These are phyloP conservation scores for Pseudolaguvia tuberculata DNA, from an alignment of 2,113 vertebrate genomes.

Conservation along the genomic window DNA sequence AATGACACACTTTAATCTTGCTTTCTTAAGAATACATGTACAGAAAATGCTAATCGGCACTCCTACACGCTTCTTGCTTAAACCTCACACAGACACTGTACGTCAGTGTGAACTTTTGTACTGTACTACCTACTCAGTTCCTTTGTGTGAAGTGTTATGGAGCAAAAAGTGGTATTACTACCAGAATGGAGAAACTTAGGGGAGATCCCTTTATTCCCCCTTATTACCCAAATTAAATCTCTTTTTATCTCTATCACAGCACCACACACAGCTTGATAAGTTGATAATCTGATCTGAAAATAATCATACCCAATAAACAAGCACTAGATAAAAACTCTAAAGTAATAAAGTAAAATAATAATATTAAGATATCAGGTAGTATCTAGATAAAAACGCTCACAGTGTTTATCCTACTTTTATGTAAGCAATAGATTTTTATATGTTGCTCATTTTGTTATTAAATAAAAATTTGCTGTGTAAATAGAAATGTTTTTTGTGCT, in stretches of 20 bases:
- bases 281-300: too few relatives aligned
- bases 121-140: slow-evolving; percentile 42
- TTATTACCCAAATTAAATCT: slow-evolving; percentile 50
- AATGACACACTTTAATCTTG: background rate
- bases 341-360: too few relatives aligned
- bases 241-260: slow-evolving; percentile 55
- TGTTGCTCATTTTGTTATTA: too few relatives aligned
- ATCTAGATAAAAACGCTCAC: too few relatives aligned
- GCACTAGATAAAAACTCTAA: too few relatives aligned
- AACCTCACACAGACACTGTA: slow-evolving; percentile 27
- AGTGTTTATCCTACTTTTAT: too few relatives aligned
- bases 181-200: slow-evolving; percentile 45
- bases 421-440: too few relatives aligned
- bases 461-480: too few relatives aligned
- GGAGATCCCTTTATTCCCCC: slow-evolving; percentile 65
- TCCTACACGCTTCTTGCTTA: background rate
- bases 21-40: background rate
- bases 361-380: too few relatives aligned
- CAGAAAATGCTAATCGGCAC: background rate
- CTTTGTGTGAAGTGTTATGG: slow-evolving; percentile 41
- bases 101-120: slow-evolving; percentile 19
- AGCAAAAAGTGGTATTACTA: slow-evolving; percentile 42
- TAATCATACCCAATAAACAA: too few relatives aligned
- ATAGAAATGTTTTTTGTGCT: too few relatives aligned
- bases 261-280: slow-evolving; percentile 42